A percentile compares a stretch with the other conserved stretches of the same genome.
These are phyloP conservation scores for Acrocera orbiculus DNA, from an alignment of 2,888 invertebrate genomes.

Conservation along the genomic window DNA sequence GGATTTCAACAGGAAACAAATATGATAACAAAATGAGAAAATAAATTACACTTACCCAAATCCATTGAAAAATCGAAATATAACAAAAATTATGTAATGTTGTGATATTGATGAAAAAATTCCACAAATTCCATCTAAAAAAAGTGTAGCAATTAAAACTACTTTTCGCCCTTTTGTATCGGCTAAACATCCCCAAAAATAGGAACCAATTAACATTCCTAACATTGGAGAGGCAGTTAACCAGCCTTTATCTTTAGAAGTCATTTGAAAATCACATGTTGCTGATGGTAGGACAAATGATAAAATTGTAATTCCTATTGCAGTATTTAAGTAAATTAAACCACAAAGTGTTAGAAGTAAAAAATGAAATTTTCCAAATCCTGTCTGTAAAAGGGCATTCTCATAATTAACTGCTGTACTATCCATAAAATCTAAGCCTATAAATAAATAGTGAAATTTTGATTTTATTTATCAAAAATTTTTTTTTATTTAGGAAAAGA, in stretches of 20 bases:
- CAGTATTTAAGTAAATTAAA: slow-evolving; percentile 66
- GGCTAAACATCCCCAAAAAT: slow-evolving; percentile 71
- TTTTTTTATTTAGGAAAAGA: too few relatives aligned
- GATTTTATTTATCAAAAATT: neutral
- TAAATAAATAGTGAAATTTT: slow-evolving; percentile 5
- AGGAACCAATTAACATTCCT: slow-evolving; percentile 67
- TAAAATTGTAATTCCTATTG: slow-evolving; percentile 61
- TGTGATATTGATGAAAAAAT: slow-evolving; percentile 56
- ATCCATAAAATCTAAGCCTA: slow-evolving; percentile 26
- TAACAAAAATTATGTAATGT: slow-evolving; percentile 51
- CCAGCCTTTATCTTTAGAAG: slow-evolving; percentile 59
- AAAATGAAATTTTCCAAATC: slow-evolving; percentile 70
- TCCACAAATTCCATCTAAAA: slow-evolving; percentile 56
- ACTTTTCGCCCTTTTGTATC: slow-evolving; percentile 64
- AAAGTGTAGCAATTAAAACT: slow-evolving; percentile 51
- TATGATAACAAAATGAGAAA: too few relatives aligned
- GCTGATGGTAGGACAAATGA: slow-evolving; percentile 72
- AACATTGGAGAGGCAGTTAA: slow-evolving; percentile 61
- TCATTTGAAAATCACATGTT: slow-evolving; percentile 65
- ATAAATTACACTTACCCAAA: slow-evolving; percentile 68
- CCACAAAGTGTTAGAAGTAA: slow-evolving; percentile 57
- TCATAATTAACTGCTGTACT: slow-evolving; percentile 24
- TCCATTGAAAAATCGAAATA: slow-evolving; percentile 57
- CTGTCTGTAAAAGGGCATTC: slow-evolving; percentile 33
- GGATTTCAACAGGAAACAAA: slow-evolving; percentile 1